Evolutionary conservation across 2,113 vertebrate species (phyloP), one percentile per base, ranked within the genome.

Genomic region (Calidris pygmaea): DNA sequence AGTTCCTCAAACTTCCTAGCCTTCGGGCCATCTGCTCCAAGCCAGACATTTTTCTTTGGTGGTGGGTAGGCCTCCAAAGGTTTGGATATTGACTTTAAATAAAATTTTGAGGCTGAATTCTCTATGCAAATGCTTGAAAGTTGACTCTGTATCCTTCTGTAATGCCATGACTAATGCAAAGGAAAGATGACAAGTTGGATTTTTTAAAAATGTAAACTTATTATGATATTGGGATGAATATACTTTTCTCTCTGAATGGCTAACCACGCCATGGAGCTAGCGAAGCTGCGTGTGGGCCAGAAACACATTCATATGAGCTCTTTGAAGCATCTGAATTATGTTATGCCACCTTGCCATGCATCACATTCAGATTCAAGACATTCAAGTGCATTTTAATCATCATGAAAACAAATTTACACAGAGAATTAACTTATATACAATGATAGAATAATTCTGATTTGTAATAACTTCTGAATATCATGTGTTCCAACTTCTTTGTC

Each of bases 201-300:
- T 63, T 76, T 90, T 76, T 14, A 1, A 0, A 65, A 85, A 65
- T 45, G 4, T 32, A 77, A 71, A 50, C 22, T 74, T 73, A 29
- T 29, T 81, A 21, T 85, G 52, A 50, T 48, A 63, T 20, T 63
- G 50, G n/a, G 45, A 75, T 67, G 78, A 87, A 74, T 62, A 37
- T 41, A 26, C 52, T 89, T 89, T 93, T 84, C 27, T 73, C 37
- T 91, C 37, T 81, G 73, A 87, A 74, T 45, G 55, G 34, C 35
- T 86, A 62, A 86, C 18, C 18, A 24, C 3, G 1, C 21, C 0
- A 0, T 34, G 35, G 58, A 96, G 50, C 43, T 82, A 32, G 16
- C 59, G 43, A 75, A 84, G 53, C 45, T 93, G 35, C 1, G 0
- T 80, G 45, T 72, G 70, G 71, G 56, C 48, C 43, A 68, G 52